These are phyloP conservation scores for Antigone vipio DNA, from an alignment of 2,113 vertebrate species.

Conservation along the genomic window DNA sequence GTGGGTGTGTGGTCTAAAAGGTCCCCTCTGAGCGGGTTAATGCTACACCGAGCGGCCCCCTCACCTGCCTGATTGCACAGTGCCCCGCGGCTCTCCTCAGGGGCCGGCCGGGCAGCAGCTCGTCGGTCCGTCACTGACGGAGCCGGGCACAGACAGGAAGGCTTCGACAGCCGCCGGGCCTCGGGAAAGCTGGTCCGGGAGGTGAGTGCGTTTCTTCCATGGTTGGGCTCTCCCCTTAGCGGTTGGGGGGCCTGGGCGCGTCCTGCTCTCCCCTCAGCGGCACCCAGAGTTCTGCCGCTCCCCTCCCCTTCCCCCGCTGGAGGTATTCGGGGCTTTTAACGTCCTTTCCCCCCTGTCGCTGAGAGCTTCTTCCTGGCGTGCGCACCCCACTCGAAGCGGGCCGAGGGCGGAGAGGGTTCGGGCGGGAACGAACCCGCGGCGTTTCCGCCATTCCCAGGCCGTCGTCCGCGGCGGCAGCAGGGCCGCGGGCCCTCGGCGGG, in stretches of 20 bases:
- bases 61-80: not conserved
- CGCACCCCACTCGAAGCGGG: no score
- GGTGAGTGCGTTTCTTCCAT: not conserved
- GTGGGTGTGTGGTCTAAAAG: not conserved
- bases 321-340: no score
- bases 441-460: accelerated
- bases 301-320: not conserved
- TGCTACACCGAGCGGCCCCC: accelerated
- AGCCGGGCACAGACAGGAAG: not conserved
- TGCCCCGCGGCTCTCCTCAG: not conserved
- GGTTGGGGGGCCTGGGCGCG: accelerated
- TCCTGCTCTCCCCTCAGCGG: not conserved
- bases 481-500: not conserved
- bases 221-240: not conserved
- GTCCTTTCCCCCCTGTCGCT: no score
- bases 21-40: not conserved
- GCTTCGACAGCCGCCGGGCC: no score
- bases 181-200: not conserved
- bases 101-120: not conserved
- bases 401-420: no score
- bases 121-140: accelerated
- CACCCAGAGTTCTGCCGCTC: no score
- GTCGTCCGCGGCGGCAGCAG: not conserved
- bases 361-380: no score
- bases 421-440: no score